These are phyloP conservation scores for Danio jaintianensis DNA, from an alignment of 2,797 vertebrate species.

Conservation along the genomic window DNA sequence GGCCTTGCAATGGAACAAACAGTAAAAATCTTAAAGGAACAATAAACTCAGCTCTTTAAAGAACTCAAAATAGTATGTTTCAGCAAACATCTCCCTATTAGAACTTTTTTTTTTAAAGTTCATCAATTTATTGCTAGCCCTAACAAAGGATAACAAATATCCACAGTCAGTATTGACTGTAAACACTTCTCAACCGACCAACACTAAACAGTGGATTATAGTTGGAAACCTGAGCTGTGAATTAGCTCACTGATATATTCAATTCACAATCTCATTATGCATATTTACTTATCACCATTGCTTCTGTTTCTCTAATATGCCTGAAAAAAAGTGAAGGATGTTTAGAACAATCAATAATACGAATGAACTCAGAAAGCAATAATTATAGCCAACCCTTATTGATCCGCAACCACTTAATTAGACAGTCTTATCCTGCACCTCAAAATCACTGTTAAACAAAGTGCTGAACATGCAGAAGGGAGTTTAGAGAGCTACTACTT, in stretches of 20 bases:
- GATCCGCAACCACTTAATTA: slow-evolving; percentile 79
- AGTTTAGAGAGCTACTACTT: slow-evolving; percentile 70
- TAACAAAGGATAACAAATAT: neutral
- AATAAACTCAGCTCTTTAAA: too few relatives aligned
- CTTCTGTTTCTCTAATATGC: slow-evolving; percentile 2
- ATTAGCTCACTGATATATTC: slow-evolving; percentile 29
- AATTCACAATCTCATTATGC: slow-evolving; percentile 7
- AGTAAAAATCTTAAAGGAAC: too few relatives aligned
- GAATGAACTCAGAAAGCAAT: slow-evolving; percentile 59
- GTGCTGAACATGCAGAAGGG: slow-evolving; percentile 73
- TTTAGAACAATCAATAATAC: neutral
- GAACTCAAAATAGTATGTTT: too few relatives aligned
- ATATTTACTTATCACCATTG: neutral
- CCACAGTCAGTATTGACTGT: slow-evolving; percentile 21
- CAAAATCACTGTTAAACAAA: slow-evolving; percentile 68
- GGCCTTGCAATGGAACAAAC: too few relatives aligned
- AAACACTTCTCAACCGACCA: slow-evolving; percentile 8
- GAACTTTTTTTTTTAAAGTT: neutral
- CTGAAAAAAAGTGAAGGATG: neutral
- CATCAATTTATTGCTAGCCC: neutral
- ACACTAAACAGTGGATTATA: slow-evolving; percentile 28
- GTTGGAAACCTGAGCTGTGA: slow-evolving; percentile 41
- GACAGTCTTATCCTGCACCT: slow-evolving; percentile 66
- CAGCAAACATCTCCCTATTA: too few relatives aligned
- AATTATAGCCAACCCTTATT: slow-evolving; percentile 66